A percentile compares a stretch with the other conserved stretches of the same genome.
phyloP scores from a whole-genome alignment of 2,888 invertebrate genomes.

The Tromatobia lineatoria region DNA sequence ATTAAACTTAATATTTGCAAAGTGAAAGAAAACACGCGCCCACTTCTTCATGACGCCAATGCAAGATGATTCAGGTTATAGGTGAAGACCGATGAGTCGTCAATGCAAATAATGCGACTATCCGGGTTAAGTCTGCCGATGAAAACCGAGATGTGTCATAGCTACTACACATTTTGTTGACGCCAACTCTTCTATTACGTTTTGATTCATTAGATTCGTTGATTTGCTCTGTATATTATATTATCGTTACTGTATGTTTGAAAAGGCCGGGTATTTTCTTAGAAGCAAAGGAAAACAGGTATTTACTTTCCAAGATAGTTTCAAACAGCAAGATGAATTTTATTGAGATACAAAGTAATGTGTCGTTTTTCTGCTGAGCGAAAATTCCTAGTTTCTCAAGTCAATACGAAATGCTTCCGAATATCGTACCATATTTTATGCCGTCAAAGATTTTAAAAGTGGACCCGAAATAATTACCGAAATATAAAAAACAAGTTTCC shows the following conservation, averaged over 20 bases:
- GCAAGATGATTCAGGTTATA: not conserved
- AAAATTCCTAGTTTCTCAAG: too few relatives aligned
- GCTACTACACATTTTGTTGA: not conserved
- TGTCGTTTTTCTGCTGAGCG: too few relatives aligned
- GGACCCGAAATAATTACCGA: too few relatives aligned
- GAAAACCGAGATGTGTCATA: not conserved
- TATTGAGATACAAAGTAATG: too few relatives aligned
- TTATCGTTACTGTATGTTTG: not conserved
- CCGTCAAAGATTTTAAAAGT: too few relatives aligned
- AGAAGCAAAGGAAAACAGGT: too few relatives aligned
- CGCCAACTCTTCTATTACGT: not conserved
- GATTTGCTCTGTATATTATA: not conserved
- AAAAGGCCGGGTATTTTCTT: too few relatives aligned
- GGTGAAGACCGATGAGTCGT: not conserved
- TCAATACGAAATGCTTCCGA: too few relatives aligned
- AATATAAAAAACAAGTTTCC: too few relatives aligned
- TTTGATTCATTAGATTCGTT: not conserved
- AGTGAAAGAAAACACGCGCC: slow-evolving; percentile 5
- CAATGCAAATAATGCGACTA: not conserved
- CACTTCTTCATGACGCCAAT: not conserved
- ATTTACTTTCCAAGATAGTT: too few relatives aligned
- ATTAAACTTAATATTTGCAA: slow-evolving; percentile 24
- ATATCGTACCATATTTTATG: too few relatives aligned
- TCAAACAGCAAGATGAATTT: too few relatives aligned
- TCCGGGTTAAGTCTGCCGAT: not conserved